These are phyloP conservation scores for Pangasius sanitwongsei DNA, from an alignment of 2,797 vertebrate genomes.

Conservation along the genomic window DNA sequence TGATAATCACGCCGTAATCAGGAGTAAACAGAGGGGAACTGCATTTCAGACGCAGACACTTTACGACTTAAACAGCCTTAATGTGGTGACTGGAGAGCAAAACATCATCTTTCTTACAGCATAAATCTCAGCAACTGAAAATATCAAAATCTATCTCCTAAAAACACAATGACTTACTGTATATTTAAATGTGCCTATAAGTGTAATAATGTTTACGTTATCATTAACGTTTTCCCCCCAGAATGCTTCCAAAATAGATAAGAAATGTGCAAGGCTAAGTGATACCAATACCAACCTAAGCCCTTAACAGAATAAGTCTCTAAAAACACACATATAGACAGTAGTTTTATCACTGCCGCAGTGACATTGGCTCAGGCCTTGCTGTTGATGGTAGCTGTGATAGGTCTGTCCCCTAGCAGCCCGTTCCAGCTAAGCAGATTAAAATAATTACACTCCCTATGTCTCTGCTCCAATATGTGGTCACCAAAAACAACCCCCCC, in stretches of 20 bases:
- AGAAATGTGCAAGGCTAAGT: not conserved
- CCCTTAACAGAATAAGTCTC: slow-evolving; percentile 1
- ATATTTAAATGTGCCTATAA: not conserved
- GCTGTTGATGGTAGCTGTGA: slow-evolving; percentile 36
- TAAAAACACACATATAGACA: slow-evolving; percentile 25
- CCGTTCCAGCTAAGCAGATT: slow-evolving; percentile 50
- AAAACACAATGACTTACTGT: not conserved
- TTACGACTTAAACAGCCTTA: slow-evolving; percentile 30
- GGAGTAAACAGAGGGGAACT: slow-evolving; percentile 49
- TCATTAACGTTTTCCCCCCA: not conserved
- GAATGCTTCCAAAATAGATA: not conserved
- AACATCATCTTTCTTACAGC: not conserved
- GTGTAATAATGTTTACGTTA: not conserved
- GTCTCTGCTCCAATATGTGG: slow-evolving; percentile 13
- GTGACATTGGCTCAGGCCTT: slow-evolving; percentile 47
- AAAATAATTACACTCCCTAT: slow-evolving; percentile 40
- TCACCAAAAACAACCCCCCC: not conserved
- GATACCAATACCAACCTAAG: not conserved
- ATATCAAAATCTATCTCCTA: not conserved
- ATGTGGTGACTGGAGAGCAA: not conserved
- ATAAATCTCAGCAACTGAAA: slow-evolving; percentile 4
- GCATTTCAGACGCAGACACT: slow-evolving; percentile 44
- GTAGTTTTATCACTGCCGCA: slow-evolving; percentile 8
- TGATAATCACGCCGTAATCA: slow-evolving; percentile 57
- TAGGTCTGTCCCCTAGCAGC: slow-evolving; percentile 38